Evolutionary conservation across 1,140 invertebrate genomes (phyloP).

Genomic region (Heliconius eleuchia): DNA sequence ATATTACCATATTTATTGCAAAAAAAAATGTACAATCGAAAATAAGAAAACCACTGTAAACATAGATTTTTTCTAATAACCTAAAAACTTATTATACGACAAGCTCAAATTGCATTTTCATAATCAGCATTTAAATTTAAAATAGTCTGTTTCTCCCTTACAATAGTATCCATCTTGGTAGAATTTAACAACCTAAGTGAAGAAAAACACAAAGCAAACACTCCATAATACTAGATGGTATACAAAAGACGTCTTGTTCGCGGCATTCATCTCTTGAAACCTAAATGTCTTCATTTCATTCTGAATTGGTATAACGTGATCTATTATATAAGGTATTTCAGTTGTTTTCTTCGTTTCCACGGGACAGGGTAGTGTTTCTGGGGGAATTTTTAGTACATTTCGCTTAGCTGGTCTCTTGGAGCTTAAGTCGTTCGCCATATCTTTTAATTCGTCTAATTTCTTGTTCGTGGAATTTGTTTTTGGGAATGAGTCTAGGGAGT

Average conservation of each 20-base stretch:
- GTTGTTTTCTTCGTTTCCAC: conserved; percentile 63
- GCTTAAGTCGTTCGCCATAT: conserved; percentile 31
- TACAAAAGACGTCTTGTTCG: conserved; percentile 37
- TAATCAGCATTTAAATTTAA: conserved; percentile 42
- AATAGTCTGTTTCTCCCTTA: conserved; percentile 65
- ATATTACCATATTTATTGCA: too few relatives aligned
- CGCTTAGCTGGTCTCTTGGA: conserved; percentile 63
- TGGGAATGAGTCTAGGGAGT: conserved; percentile 48
- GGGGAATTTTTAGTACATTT: conserved; percentile 66
- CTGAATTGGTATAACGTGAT: conserved; percentile 71
- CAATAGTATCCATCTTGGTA: conserved; percentile 50
- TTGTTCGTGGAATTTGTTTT: conserved; percentile 60
- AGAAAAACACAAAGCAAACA: conserved; percentile 66
- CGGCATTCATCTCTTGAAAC: conserved; percentile 64
- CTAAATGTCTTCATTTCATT: conserved; percentile 76
- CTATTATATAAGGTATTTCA: conserved; percentile 57
- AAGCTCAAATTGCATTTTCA: conserved; percentile 49
- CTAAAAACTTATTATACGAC: background rate
- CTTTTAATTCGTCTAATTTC: conserved; percentile 44
- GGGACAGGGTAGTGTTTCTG: conserved; percentile 68
- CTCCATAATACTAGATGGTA: conserved; percentile 53
- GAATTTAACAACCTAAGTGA: conserved; percentile 56
- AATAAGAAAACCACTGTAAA: too few relatives aligned
- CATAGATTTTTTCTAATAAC: background rate
- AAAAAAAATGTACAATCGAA: too few relatives aligned